phyloP scores from a whole-genome alignment of 2,888 invertebrate genomes.

The Xestia rhomboidea region DNA sequence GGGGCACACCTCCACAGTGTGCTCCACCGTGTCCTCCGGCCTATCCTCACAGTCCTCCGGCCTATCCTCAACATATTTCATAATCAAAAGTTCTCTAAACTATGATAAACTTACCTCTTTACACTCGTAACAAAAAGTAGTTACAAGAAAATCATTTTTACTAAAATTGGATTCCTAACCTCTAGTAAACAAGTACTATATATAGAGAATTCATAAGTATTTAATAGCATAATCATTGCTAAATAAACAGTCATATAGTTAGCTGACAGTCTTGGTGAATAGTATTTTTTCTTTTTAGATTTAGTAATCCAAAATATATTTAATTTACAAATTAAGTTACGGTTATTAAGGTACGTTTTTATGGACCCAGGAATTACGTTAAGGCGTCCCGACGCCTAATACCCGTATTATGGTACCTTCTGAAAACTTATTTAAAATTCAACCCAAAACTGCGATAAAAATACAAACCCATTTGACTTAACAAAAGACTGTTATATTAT shows the following conservation, averaged over 20 bases:
- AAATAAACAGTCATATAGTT: not conserved
- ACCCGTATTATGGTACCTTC: not conserved
- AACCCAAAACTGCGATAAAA: not conserved
- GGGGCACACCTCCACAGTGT: too few species aligned
- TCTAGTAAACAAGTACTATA: not conserved
- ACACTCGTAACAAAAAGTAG: not conserved
- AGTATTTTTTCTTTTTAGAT: too few species aligned
- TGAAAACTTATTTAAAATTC: slow-evolving; percentile 4
- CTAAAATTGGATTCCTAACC: not conserved
- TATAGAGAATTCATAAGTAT: not conserved
- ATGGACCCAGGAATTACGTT: not conserved
- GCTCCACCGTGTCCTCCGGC: too few species aligned
- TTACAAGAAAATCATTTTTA: not conserved
- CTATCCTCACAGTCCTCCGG: too few species aligned
- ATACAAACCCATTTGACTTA: slow-evolving; percentile 4
- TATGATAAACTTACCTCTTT: not conserved
- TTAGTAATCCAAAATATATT: not conserved
- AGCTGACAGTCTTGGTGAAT: not conserved
- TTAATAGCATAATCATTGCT: not conserved
- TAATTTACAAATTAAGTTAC: too few species aligned
- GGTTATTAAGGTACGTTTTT: too few species aligned
- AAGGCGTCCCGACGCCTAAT: too few species aligned
- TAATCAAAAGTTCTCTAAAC: not conserved
- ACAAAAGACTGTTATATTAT: slow-evolving; percentile 17
- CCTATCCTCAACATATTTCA: slow-evolving; percentile 11